Evolutionary conservation across 1,140 invertebrate genomes (phyloP), one percentile per base, ranked within the genome.

Genomic region (Varroa destructor): DNA sequence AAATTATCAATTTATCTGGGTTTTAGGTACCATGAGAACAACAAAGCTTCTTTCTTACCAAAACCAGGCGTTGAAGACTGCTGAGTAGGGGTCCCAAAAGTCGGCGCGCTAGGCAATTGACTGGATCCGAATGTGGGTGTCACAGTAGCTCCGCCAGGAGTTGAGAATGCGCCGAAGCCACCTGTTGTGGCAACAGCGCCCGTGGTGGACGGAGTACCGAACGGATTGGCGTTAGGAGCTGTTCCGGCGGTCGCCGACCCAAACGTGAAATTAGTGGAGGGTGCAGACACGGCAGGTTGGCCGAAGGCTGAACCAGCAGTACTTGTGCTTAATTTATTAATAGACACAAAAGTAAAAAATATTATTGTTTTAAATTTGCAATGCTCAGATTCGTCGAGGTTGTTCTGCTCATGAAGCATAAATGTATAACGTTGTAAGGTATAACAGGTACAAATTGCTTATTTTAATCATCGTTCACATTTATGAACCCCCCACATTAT

Each of bases 171-270:
- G 12, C 61, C 61, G 36, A 67, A 67, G 2, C 46, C 46, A 51
- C 46, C 46, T 51, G 46, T 8, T 51, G 46, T 8, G 46, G 46
- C 4, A 5, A 3, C 46, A 8, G 46, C 8, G 3, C 40, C 61
- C 61, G 61, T 1, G 3, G 12, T 37, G 14, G 40, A 46, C 10
- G 61, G 10, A 2, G 61, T 46, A 2, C 61, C 61, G 61, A 67
- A 67, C n/a, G 12, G 61, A 40, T 67, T 67, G 37, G 61, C 61
- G 37, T 67, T 67, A 3, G 61, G 61, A 67, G 61, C 61, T 2
- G 61, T 40, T 4, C 40, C 36, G 1, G 1, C 61, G 61, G 61
- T 8, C 40, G 61, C 37, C 12, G 61, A 67, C 8, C 61, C 61
- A 8, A 67, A 67, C 40, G 61, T 12, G 61, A 67, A 67, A 5